Evolutionary conservation across 2,113 vertebrate genomes (phyloP).

Genomic region (Serinus canaria): DNA sequence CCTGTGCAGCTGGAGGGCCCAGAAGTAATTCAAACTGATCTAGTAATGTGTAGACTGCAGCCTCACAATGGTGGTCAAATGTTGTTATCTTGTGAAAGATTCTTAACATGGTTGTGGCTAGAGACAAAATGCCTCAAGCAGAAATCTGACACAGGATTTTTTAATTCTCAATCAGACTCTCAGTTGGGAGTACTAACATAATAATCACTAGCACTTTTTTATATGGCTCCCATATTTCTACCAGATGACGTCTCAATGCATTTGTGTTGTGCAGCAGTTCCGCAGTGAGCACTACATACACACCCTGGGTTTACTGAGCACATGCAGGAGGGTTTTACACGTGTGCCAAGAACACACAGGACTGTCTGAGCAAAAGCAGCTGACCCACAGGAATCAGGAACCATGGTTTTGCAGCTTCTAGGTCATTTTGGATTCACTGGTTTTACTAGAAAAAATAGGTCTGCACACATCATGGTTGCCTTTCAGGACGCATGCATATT

Average conservation of each 20-base stretch:
- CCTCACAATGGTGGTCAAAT: background rate
- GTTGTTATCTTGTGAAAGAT: background rate
- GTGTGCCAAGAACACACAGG: background rate
- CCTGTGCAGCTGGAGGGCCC: background rate
- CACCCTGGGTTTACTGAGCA: background rate
- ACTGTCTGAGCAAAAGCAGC: background rate
- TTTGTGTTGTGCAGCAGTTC: background rate
- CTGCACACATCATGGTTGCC: fast-evolving
- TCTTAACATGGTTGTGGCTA: background rate
- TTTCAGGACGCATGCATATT: background rate
- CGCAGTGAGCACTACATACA: fast-evolving
- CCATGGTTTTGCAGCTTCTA: background rate
- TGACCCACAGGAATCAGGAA: background rate
- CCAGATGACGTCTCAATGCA: background rate
- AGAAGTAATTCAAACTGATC: background rate
- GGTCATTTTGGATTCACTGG: background rate
- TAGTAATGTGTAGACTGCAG: background rate
- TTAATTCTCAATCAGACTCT: background rate
- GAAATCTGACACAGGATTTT: background rate
- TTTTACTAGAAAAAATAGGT: background rate
- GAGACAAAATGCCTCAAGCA: background rate
- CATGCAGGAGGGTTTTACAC: background rate
- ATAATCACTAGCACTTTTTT: background rate
- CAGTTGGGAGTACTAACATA: background rate
- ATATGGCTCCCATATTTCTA: background rate